Evolutionary conservation across 2,888 invertebrate genomes (phyloP).

Genomic region (Anticlea derivata): DNA sequence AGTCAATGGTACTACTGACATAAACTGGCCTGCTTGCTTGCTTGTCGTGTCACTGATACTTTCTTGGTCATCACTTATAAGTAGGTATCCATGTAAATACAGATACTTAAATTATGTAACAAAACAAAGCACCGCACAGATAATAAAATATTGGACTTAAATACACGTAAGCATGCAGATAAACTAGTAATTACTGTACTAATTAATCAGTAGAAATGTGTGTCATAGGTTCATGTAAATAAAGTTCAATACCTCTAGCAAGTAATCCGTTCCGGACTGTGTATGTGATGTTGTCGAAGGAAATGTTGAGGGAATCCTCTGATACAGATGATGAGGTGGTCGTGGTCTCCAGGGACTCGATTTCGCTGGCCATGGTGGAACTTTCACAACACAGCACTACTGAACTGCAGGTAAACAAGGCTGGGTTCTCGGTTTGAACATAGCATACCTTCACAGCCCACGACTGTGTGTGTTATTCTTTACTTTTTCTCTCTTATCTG

Average conservation of each 20-base stretch:
- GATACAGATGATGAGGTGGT: constrained; percentile 66
- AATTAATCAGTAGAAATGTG: constrained; percentile 24
- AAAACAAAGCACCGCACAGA: constrained; percentile 18
- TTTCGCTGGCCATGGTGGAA: constrained; percentile 66
- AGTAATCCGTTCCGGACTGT: constrained; percentile 85
- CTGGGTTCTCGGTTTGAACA: constrained; percentile 51
- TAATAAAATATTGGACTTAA: constrained; percentile 26
- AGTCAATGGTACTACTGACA: no score
- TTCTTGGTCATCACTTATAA: no score
- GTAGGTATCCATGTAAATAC: no score
- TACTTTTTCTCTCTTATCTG: no score
- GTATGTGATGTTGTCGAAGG: constrained; percentile 87
- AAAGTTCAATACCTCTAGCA: constrained; percentile 71
- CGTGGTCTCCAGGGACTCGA: constrained; percentile 68
- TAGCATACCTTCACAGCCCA: background rate
- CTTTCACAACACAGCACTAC: constrained; percentile 51
- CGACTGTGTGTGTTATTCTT: no score
- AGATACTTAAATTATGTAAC: constrained; percentile 6
- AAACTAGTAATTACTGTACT: constrained; percentile 16
- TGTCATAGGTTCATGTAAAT: constrained; percentile 23
- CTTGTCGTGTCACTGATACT: no score
- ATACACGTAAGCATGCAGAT: constrained; percentile 26
- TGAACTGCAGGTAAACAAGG: constrained; percentile 42
- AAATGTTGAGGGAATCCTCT: constrained; percentile 84
- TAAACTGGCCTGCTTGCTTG: no score